Base-by-base conservation (phyloP, 2,888 invertebrate genomes). In the Calliphora vomitoria region DNA sequence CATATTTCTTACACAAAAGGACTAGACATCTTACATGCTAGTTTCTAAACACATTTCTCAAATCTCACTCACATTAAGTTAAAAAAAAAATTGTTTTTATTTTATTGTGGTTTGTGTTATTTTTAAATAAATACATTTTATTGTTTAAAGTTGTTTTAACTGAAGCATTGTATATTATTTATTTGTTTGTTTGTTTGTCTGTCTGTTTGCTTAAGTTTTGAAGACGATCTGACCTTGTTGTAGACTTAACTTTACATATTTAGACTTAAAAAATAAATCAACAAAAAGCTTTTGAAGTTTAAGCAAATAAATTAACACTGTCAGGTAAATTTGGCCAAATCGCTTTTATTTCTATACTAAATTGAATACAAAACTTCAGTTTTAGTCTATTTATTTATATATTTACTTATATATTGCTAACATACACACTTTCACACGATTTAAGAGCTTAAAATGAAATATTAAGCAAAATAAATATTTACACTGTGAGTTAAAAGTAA, bases 251-350 rank as follows among this genome's bases (percentile, higher is more conserved):
- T 75, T 75, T 85, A 81, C n/a, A 64, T 64, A 69, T 71, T 85
- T 81, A 80, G 75, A 76, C 85, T 85, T 85, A 81, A 85, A 85
- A 82, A 87, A 82, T 85, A 87, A 87, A 82, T 82, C 82, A 87
- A 85, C 82, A 87, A 85, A 87, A 87, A 82, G 87, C 84, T 85
- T 82, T 87, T 85, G 20, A 82, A 75, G 68, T 82, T 75, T 82
- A 69, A 82, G 85, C 82, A 82, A 84, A 75, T 68, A 82, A 87
- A 82, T 79, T 75, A 85, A 82, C 87, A 85, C 79, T 85, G 75
- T 87, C 87, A 87, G 82, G 85, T 85, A 79, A 87, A 74, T 72
- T 11, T 75, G 82, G 64, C 44, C 68, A 85, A 81, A 85, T 81
- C 85, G 69, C n/a, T 60, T 47, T 74, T 53, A 31, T 68, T 41